Evolutionary conservation across 1,140 invertebrate species (phyloP), one percentile per base, ranked within the genome.

Genomic region (Venturia canescens): DNA sequence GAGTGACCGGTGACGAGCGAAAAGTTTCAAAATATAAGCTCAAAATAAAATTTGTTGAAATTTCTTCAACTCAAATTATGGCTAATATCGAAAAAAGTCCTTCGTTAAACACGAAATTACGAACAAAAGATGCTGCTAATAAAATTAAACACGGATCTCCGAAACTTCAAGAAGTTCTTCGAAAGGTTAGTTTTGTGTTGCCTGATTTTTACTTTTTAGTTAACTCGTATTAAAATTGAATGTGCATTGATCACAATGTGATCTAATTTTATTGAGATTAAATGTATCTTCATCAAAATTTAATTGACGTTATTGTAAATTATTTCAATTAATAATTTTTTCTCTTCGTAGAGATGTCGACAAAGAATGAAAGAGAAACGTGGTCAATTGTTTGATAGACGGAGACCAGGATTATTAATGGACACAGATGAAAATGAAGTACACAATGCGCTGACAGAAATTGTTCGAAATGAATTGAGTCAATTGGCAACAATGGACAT

Each of bases 101-200:
- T n/a, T 85, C 75, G 9, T 83, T 83, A 53, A 60, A 66, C 9
- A 9, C 67, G 1, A 90, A 89, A 86, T 57, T 88, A 6, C 91
- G 85, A 74, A 89, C 76, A 50, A 84, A 83, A 66, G 88, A 89
- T 44, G 81, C 82, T 6, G 86, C 67, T 0, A 86, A 88, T 48
- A 92, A 87, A 87, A 84, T 91, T 0, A 91, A 83, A 85, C 78
- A 89, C 66, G 90, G 89, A 4, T 91, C 90, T 3, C 91, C 91
- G 1, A 89, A 91, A 80, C 83, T 91, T 15, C 87, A 88, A 74
- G 88, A 92, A 74, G 79, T 89, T 44, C 70, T 92, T 5, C 83
- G 92, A 87, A 82, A 92, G 90, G 92, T 92, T 91, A 86, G 76
- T 63, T 78, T 57, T 63, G 31, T 4, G 16, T 70, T 34, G 26